phyloP scores from a whole-genome alignment of 2,113 vertebrate species.

The Cochlearius cochlearius region DNA sequence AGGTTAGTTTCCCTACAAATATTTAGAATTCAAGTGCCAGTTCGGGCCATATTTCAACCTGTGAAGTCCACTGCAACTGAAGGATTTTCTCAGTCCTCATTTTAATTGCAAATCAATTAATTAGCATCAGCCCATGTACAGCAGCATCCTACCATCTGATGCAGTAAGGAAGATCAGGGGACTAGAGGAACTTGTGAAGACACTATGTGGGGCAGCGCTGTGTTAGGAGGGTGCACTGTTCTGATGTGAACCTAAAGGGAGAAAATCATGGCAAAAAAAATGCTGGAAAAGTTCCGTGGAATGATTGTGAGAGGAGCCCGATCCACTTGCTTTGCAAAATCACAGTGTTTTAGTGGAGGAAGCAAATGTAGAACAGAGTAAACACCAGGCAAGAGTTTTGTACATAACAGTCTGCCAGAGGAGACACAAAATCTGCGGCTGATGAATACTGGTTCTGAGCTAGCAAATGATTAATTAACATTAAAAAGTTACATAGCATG shows the following conservation, averaged over 20 bases:
- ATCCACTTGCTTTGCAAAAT: background rate
- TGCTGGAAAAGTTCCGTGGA: background rate
- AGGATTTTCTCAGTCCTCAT: background rate
- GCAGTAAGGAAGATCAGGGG: background rate
- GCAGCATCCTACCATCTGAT: background rate
- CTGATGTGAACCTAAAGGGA: background rate
- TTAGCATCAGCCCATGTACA: background rate
- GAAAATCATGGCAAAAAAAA: background rate
- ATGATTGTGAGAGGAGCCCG: background rate
- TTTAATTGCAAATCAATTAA: background rate
- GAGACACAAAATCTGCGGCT: background rate
- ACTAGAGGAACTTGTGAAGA: background rate
- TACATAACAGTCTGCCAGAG: background rate
- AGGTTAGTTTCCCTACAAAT: background rate
- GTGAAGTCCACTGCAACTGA: background rate
- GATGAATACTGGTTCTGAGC: background rate
- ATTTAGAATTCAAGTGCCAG: background rate
- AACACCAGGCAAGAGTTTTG: background rate
- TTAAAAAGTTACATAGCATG: background rate
- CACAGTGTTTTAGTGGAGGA: background rate
- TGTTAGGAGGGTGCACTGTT: background rate
- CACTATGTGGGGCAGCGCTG: background rate
- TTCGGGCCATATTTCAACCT: background rate
- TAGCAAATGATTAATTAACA: background rate
- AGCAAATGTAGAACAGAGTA: background rate